A percentile compares a stretch with the other conserved stretches of the same genome.
Evolutionary conservation across 2,797 vertebrate genomes (phyloP).

Genomic region (Catostomus latipinnis): DNA sequence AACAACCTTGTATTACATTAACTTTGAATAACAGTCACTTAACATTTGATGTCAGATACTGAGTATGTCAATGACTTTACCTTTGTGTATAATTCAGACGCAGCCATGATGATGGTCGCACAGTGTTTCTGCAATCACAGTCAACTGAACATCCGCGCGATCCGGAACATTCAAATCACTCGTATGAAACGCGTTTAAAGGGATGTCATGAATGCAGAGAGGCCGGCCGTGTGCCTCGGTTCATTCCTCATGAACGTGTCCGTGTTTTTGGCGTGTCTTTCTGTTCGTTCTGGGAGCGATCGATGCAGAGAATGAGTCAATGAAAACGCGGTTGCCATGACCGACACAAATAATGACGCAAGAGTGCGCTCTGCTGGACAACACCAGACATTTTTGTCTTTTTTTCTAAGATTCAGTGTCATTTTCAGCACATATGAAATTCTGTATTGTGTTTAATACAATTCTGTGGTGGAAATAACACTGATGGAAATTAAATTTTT

Average conservation of each 20-base stretch:
- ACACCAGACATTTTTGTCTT: too few species aligned
- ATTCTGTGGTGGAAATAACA: too few species aligned
- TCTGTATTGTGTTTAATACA: too few species aligned
- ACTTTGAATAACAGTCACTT: background rate
- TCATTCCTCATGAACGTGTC: constrained; percentile 56
- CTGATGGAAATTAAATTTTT: too few species aligned
- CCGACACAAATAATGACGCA: constrained; percentile 13
- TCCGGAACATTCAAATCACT: background rate
- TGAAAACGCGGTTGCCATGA: constrained; percentile 46
- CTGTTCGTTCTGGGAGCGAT: constrained; percentile 84
- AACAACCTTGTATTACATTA: background rate
- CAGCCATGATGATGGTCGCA: constrained; percentile 83
- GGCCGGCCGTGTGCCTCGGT: constrained; percentile 24
- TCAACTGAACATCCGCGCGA: constrained; percentile 60
- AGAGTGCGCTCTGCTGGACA: constrained; percentile 67
- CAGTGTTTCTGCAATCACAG: constrained; percentile 66
- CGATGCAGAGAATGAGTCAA: constrained; percentile 76
- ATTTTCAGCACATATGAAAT: too few species aligned
- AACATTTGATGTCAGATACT: background rate
- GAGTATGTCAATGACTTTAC: constrained; percentile 70
- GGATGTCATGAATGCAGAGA: constrained; percentile 38
- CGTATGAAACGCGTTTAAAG: background rate
- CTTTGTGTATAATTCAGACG: constrained; percentile 95
- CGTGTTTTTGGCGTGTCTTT: constrained; percentile 70
- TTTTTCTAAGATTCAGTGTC: too few species aligned